Evolutionary conservation across 2,113 vertebrate species (phyloP).

Genomic region (Pseudorasbora parva): DNA sequence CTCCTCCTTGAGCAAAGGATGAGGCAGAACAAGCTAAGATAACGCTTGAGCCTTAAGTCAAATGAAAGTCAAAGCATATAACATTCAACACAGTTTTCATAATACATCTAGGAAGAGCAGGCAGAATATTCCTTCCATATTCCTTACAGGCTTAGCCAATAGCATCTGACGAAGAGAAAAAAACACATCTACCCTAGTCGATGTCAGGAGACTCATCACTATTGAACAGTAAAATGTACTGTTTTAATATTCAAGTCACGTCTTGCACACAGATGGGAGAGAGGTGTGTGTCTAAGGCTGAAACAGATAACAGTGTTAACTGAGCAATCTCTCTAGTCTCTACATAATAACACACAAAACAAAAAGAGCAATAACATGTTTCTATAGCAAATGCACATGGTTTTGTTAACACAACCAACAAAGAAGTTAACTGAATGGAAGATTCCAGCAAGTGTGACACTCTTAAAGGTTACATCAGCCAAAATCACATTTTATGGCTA

Average conservation of each 20-base stretch:
- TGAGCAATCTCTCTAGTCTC: slow-evolving; percentile 38
- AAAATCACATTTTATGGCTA: slow-evolving; percentile 29
- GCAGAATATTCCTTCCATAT: slow-evolving; percentile 18
- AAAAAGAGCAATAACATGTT: slow-evolving; percentile 15
- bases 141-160: slow-evolving; percentile 1
- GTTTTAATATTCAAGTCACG: slow-evolving; percentile 46
- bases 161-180: slow-evolving; percentile 37
- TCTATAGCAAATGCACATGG: slow-evolving; percentile 21
- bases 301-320: slow-evolving; percentile 38
- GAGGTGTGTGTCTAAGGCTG: slow-evolving; percentile 23
- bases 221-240: slow-evolving; percentile 19
- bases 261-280: slow-evolving; percentile 41
- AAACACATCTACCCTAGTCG: neutral
- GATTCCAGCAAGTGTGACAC: neutral
- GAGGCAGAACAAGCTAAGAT: slow-evolving; percentile 3
- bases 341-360: slow-evolving; percentile 15
- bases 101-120: slow-evolving; percentile 13
- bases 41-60: slow-evolving; percentile 20
- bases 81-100: slow-evolving; percentile 21
- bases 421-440: neutral
- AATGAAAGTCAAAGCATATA: slow-evolving; percentile 18
- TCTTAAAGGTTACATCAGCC: slow-evolving; percentile 40
- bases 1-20: slow-evolving; percentile 45
- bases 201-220: slow-evolving; percentile 28
- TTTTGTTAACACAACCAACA: slow-evolving; percentile 8